These are phyloP conservation scores for Phymatocera aterrima DNA, from an alignment of 2,888 invertebrate species.

Conservation along the genomic window DNA sequence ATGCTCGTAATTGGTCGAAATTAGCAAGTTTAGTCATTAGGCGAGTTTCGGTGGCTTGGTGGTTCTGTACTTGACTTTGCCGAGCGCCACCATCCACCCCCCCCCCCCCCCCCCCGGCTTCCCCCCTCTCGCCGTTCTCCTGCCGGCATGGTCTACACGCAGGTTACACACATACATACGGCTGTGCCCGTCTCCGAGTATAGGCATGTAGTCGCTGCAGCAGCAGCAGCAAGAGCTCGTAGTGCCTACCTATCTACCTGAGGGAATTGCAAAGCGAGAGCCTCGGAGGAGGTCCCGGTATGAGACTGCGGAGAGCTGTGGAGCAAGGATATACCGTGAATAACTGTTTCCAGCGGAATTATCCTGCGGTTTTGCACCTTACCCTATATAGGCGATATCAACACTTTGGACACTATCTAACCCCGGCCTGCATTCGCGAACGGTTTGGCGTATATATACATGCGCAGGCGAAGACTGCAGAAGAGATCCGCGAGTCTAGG, in stretches of 20 bases:
- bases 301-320: too few species aligned
- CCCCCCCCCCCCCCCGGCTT: background rate
- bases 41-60: slow-evolving; percentile 68
- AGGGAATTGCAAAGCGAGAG: slow-evolving; percentile 32
- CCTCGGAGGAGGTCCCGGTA: slow-evolving; percentile 44
- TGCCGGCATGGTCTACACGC: background rate
- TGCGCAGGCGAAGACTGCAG: too few species aligned
- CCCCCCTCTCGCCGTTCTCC: slow-evolving; percentile 7
- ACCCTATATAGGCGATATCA: slow-evolving; percentile 37
- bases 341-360: slow-evolving; percentile 64
- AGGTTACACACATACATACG: background rate
- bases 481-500: background rate
- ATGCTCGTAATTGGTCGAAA: slow-evolving; percentile 72
- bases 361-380: slow-evolving; percentile 63
- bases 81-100: slow-evolving; percentile 36
- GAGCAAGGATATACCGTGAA: slow-evolving; percentile 33
- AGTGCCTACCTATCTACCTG: slow-evolving; percentile 29
- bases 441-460: too few species aligned
- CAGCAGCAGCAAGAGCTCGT: too few species aligned
- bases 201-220: slow-evolving; percentile 20
- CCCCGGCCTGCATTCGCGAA: background rate
- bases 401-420: slow-evolving; percentile 38
- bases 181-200: background rate
- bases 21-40: slow-evolving; percentile 75
- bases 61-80: slow-evolving; percentile 42